Evolutionary conservation across 2,888 invertebrate genomes (phyloP).

Genomic region (Cosmia trapezina): DNA sequence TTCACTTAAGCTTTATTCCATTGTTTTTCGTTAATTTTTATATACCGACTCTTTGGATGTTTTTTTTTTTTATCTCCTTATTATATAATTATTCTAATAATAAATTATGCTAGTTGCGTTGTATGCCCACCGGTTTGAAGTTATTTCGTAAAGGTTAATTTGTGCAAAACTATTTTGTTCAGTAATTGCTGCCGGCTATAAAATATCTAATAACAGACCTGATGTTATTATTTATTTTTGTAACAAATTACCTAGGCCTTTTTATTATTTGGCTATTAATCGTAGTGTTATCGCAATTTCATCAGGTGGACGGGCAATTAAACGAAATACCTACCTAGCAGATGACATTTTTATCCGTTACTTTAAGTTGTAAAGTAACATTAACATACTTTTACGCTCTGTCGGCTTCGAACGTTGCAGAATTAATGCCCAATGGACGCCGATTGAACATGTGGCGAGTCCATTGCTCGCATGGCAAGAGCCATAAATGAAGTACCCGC

Average conservation of each 20-base stretch:
- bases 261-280: slow-evolving; percentile 66
- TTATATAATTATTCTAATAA: slow-evolving; percentile 16
- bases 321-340: slow-evolving; percentile 67
- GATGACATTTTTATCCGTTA: slow-evolving; percentile 75
- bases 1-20: background rate
- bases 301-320: slow-evolving; percentile 69
- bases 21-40: background rate
- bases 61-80: background rate
- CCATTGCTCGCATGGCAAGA: slow-evolving; percentile 76
- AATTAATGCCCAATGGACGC: slow-evolving; percentile 79
- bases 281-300: slow-evolving; percentile 65
- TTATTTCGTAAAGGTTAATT: slow-evolving; percentile 62
- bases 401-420: slow-evolving; percentile 79
- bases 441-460: slow-evolving; percentile 77
- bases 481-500: slow-evolving; percentile 82
- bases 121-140: slow-evolving; percentile 39
- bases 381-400: slow-evolving; percentile 83
- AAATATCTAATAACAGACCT: slow-evolving; percentile 55
- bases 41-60: background rate
- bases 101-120: slow-evolving; percentile 31
- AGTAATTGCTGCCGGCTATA: slow-evolving; percentile 56
- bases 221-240: slow-evolving; percentile 55
- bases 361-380: slow-evolving; percentile 74
- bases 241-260: slow-evolving; percentile 53
- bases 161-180: slow-evolving; percentile 60